These are phyloP conservation scores for Diarsia rubi DNA, from an alignment of 2,888 invertebrate species.

Conservation along the genomic window DNA sequence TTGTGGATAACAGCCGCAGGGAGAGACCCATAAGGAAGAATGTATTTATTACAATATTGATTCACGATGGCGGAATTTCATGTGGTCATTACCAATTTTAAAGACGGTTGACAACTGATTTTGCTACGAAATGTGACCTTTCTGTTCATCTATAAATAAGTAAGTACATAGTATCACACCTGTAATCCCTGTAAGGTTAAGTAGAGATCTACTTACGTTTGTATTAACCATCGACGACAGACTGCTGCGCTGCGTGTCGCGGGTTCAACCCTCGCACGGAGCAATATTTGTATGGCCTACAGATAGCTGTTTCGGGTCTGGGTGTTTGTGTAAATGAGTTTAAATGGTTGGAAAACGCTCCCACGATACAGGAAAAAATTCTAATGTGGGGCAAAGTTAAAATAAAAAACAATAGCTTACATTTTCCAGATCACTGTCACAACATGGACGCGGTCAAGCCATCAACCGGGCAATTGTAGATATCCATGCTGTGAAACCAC, in stretches of 20 bases:
- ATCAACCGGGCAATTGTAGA: not conserved
- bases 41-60: slow-evolving; percentile 36
- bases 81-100: slow-evolving; percentile 12
- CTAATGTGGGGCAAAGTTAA: too few species aligned
- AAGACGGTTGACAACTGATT: not conserved
- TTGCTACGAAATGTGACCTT: not conserved
- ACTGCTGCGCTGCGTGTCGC: too few species aligned
- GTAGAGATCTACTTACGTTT: not conserved
- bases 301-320: too few species aligned
- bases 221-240: not conserved
- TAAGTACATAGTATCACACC: not conserved
- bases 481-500: not conserved
- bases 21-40: slow-evolving; percentile 7
- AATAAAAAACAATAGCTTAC: too few species aligned
- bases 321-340: too few species aligned
- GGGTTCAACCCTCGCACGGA: too few species aligned
- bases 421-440: not conserved
- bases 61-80: slow-evolving; percentile 40
- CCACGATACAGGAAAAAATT: too few species aligned
- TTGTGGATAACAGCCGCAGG: not conserved
- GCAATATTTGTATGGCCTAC: too few species aligned
- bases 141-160: not conserved
- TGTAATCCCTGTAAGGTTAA: not conserved
- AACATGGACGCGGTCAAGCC: not conserved
- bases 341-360: too few species aligned